Base-by-base conservation (phyloP, 2,888 invertebrate genomes). In the Dugesia japonica region DNA sequence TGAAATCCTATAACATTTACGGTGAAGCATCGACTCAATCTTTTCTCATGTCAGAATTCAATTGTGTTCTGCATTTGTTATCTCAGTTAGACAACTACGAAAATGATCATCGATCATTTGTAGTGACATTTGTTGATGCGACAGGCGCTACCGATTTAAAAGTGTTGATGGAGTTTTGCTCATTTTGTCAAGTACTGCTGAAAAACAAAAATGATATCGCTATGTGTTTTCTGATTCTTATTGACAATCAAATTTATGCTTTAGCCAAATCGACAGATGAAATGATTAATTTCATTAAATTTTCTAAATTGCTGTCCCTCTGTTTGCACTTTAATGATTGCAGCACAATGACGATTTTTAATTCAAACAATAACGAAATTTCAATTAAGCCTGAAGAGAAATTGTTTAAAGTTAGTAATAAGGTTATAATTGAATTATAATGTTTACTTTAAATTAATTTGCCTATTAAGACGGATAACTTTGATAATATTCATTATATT, bases 401-500 rank as follows among this genome's bases (percentile, higher is more conserved):
- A n/a, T 13, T 23, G 9, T 9, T 20, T 56, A 56, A 56, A n/a
- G 23, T 23, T 7, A 56, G 23, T 20, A n/a, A 56, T 56, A 56
- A 56, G 23, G 56, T 56, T 20, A n/a, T 1, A n/a, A 13, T 56
- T 56, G 4, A 13, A 13, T 56, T 56, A 4, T 56, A 56, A 13
- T 4, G 7, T 56, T 23, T 56, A 9, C 23, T 9, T 56, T 4
- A 56, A 56, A n/a, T n/a, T 56, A 1, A 20, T 56, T 23, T 56
- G 56, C 17, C 17, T 13, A 9, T 56, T n/a, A 56, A 56, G 56
- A 23, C 23, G 17, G 4, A 56, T 13, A 56, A 13, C 17, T 56
- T 56, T 56, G 56, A 56, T 56, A 56, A 56, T n/a, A 56, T 56
- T 23, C 56, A 56, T n/a, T 56, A 56, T n/a, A 56, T 56, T n/a